Evolutionary conservation across 2,797 vertebrate genomes (phyloP).

Genomic region (Pangasius sanitwongsei): DNA sequence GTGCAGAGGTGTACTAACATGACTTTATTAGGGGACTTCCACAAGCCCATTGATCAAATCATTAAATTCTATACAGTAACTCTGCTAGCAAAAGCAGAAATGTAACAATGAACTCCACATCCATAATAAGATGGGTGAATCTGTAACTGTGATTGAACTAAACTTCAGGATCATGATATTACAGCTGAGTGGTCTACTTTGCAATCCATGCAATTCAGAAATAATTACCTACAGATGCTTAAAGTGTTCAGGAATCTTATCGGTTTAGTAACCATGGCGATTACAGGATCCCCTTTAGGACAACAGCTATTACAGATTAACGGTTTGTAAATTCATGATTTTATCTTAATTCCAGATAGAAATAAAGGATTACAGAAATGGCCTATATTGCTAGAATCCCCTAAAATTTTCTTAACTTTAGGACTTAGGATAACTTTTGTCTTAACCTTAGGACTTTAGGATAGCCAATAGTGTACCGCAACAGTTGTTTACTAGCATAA

Average conservation of each 20-base stretch:
- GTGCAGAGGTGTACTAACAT: background rate
- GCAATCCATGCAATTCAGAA: background rate
- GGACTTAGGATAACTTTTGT: no score
- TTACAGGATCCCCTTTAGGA: background rate
- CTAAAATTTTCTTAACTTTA: background rate
- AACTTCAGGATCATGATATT: background rate
- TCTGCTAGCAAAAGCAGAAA: background rate
- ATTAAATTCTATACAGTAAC: background rate
- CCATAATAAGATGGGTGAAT: background rate
- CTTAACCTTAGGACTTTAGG: background rate
- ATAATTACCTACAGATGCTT: background rate
- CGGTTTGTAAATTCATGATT: background rate
- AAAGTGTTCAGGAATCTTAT: background rate
- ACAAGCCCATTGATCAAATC: background rate
- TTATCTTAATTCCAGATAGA: background rate
- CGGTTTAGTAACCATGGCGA: background rate
- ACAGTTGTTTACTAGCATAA: background rate
- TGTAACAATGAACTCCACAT: background rate
- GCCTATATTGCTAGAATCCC: background rate
- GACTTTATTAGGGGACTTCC: background rate
- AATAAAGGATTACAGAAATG: background rate
- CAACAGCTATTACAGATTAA: background rate
- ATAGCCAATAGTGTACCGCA: background rate
- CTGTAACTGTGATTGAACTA: background rate
- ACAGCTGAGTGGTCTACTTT: background rate